phyloP scores from a whole-genome alignment of 2,888 invertebrate species.

The Anodontia alba region DNA sequence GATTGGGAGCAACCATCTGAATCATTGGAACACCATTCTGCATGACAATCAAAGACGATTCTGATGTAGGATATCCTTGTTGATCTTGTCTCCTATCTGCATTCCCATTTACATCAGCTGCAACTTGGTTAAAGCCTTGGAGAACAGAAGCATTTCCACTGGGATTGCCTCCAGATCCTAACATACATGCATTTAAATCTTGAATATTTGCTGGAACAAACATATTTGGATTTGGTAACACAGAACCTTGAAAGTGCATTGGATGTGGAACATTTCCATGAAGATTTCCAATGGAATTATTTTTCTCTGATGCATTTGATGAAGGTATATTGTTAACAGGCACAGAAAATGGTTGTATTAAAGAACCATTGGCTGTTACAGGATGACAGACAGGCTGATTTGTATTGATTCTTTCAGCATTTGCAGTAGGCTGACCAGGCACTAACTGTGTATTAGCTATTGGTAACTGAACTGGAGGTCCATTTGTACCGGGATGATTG shows the following conservation, averaged over 20 bases:
- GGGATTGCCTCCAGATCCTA: neutral
- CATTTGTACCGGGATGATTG: neutral
- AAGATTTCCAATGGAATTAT: neutral
- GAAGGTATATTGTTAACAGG: neutral
- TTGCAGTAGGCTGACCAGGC: neutral
- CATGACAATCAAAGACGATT: neutral
- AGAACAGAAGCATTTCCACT: neutral
- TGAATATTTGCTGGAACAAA: neutral
- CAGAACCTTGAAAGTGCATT: neutral
- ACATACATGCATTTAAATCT: neutral
- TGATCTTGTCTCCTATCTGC: neutral
- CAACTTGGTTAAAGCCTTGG: neutral
- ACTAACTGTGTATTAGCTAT: neutral
- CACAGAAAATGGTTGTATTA: neutral
- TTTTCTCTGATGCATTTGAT: neutral
- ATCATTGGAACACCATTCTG: constrained; percentile 26
- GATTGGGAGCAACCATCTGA: constrained; percentile 33
- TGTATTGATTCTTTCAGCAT: neutral
- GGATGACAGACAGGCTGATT: neutral
- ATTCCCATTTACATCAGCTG: neutral
- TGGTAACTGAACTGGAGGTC: neutral
- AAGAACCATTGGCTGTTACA: neutral
- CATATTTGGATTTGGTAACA: constrained; percentile 9
- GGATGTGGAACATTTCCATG: constrained; percentile 11
- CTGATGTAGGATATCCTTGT: neutral